These are phyloP conservation scores for Mesochorus sp. DNA, from an alignment of 2,888 invertebrate genomes.

Conservation along the genomic window DNA sequence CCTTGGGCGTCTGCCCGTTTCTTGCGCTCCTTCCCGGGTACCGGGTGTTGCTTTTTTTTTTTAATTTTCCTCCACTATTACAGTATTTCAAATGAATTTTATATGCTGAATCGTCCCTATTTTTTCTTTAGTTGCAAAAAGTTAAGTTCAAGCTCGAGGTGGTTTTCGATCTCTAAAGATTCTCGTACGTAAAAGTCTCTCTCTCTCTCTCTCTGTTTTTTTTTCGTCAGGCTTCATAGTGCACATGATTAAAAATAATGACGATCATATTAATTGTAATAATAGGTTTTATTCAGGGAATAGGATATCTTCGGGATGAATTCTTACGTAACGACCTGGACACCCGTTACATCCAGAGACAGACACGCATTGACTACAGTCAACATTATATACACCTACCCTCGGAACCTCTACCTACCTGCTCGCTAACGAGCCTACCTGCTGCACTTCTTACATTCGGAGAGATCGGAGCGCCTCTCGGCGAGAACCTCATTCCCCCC, in stretches of 20 bases:
- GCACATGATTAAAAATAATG: not conserved
- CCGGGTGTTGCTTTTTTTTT: conserved; percentile 67
- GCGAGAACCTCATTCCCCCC: conserved; percentile 56
- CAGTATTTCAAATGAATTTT: too few relatives aligned
- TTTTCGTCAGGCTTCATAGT: not conserved
- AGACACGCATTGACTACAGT: conserved; percentile 75
- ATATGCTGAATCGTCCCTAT: too few relatives aligned
- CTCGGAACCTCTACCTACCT: conserved; percentile 76
- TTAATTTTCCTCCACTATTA: too few relatives aligned
- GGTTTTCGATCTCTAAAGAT: too few relatives aligned
- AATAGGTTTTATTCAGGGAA: not conserved
- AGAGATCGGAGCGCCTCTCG: conserved; percentile 69
- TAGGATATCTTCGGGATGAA: not conserved
- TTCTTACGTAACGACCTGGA: conserved; percentile 45
- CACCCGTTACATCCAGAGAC: conserved; percentile 77
- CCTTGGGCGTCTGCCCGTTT: conserved; percentile 75
- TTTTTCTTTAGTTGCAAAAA: too few relatives aligned
- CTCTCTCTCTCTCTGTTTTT: too few relatives aligned
- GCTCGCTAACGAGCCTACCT: conserved; percentile 81
- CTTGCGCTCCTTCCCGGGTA: conserved; percentile 74
- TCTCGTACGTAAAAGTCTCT: too few relatives aligned
- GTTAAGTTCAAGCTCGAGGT: too few relatives aligned
- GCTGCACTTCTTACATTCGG: conserved; percentile 80
- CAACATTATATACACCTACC: conserved; percentile 63
- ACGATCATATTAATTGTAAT: too few relatives aligned